A percentile compares a stretch with the other conserved stretches of the same genome.
Conservation (phyloP, 2,797 vertebrate genomes). For the Danio aesculapii region DNA sequence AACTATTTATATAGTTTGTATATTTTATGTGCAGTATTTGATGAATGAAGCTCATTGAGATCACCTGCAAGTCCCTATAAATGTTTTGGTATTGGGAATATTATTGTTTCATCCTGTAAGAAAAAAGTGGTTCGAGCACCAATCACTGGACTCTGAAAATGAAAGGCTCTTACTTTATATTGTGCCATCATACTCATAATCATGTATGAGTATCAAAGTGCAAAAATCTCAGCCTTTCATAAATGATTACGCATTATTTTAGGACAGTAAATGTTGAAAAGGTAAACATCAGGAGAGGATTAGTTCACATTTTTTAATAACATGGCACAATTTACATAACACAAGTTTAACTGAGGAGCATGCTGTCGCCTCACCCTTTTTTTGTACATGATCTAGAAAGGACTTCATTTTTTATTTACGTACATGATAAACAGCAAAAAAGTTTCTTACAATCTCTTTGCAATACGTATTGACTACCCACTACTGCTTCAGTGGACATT, state of each 20-base stretch:
- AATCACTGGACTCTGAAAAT: too few relatives aligned
- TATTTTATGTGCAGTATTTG: too few relatives aligned
- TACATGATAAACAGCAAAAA: slow-evolving; percentile 98
- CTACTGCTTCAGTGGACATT: slow-evolving; percentile 96
- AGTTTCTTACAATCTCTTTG: slow-evolving; percentile 95
- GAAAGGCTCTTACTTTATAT: too few relatives aligned
- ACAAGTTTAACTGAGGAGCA: slow-evolving; percentile 98
- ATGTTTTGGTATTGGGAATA: too few relatives aligned
- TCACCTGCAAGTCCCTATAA: too few relatives aligned
- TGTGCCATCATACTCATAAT: not conserved
- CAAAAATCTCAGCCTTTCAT: not conserved
- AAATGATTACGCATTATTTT: not conserved
- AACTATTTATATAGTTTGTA: too few relatives aligned
- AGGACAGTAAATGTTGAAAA: not conserved
- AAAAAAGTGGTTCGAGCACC: too few relatives aligned
- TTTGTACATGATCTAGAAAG: slow-evolving; percentile 97
- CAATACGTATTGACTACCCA: slow-evolving; percentile 95
- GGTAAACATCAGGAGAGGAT: slow-evolving; percentile 61
- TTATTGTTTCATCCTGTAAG: too few relatives aligned
- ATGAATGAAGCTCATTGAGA: too few relatives aligned
- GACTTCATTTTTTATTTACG: slow-evolving; percentile 88
- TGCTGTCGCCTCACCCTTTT: slow-evolving; percentile 90
- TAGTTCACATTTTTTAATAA: slow-evolving; percentile 99
- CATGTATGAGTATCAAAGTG: too few relatives aligned
- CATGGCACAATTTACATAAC: slow-evolving; percentile 99